Evolutionary conservation across 2,888 invertebrate genomes (phyloP), one percentile per base, ranked within the genome.

Genomic region (Alloplasta piceator): DNA sequence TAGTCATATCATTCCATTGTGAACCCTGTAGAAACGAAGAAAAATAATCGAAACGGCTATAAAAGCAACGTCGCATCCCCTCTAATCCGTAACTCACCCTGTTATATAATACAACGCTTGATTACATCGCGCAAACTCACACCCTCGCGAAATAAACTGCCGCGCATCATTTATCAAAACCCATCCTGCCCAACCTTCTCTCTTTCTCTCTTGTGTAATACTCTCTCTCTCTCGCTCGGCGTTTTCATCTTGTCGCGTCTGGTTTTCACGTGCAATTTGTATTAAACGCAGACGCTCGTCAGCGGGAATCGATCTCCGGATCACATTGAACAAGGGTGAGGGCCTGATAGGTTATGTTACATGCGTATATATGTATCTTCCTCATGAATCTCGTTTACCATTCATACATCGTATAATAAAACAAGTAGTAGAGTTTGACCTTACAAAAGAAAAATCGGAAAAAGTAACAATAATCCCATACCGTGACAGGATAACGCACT

Each of bases 41-140:
- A 48, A 71, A 80, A 80, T 78, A 73, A 83, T 80, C 68, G 70
- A 78, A 82, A 75, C 67, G 43, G 56, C 46, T 64, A 77, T 46
- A 60, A 75, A 78, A 78, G 60, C 70, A 12, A 43, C 60, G 79
- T 55, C 74, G 60, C 76, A 82, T 76, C 89, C 87, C 86, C 85
- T 80, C 84, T 87, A 87, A 88, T 88, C 86, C 80, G 83, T 83
- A 84, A 88, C 89, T 87, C 90, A 89, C 89, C 87, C 87, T 86
- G 88, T 89, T 89, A 87, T 89, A 90, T 89, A 89, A 90, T 88
- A 89, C 87, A 89, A 89, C 88, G 90, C 86, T 89, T 90, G 90
- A 90, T 90, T 89, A 90, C 89, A 89, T 87, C 87, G 87, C 76
- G 84, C 58, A 63, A 58, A 75, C 85, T 87, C 89, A 84, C 90